A percentile compares a stretch with the other conserved stretches of the same genome.
phyloP scores from a whole-genome alignment of 2,113 vertebrate species.

The Rhea pennata region DNA sequence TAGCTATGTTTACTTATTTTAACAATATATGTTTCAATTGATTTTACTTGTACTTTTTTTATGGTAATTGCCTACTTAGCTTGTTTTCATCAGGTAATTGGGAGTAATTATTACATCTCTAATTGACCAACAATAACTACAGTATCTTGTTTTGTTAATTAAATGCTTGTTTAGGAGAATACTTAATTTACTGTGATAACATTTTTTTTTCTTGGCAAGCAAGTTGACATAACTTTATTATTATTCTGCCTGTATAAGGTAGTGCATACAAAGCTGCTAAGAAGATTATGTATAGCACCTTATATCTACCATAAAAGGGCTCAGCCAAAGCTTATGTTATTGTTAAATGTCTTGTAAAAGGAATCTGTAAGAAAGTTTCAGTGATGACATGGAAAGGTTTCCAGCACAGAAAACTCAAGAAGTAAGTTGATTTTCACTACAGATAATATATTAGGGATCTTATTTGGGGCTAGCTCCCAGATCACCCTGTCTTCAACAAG shows the following conservation, averaged over 20 bases:
- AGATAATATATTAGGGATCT: not conserved
- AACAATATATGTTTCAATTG: not conserved
- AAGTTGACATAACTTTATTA: not conserved
- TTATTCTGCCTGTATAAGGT: conserved; percentile 26
- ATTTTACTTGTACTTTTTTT: conserved; percentile 39
- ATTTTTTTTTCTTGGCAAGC: not conserved
- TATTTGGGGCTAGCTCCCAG: not conserved
- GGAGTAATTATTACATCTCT: conserved; percentile 51
- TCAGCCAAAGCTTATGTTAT: conserved; percentile 54
- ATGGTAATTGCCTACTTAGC: conserved; percentile 43
- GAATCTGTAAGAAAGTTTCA: conserved; percentile 45
- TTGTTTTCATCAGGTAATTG: not conserved
- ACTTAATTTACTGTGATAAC: conserved; percentile 37
- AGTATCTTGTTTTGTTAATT: conserved; percentile 46
- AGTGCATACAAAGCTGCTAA: conserved; percentile 29
- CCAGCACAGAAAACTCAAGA: not conserved
- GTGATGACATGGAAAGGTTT: not conserved
- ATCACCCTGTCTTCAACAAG: not conserved
- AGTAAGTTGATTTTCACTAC: not conserved
- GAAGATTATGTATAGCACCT: conserved; percentile 63
- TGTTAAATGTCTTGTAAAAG: conserved; percentile 49
- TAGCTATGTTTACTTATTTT: not conserved
- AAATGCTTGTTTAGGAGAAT: conserved; percentile 40
- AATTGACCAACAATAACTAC: conserved; percentile 50
- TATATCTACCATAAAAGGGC: conserved; percentile 38